Conservation (phyloP, 1,140 invertebrate species). For the Tetramorium parvispinum region DNA sequence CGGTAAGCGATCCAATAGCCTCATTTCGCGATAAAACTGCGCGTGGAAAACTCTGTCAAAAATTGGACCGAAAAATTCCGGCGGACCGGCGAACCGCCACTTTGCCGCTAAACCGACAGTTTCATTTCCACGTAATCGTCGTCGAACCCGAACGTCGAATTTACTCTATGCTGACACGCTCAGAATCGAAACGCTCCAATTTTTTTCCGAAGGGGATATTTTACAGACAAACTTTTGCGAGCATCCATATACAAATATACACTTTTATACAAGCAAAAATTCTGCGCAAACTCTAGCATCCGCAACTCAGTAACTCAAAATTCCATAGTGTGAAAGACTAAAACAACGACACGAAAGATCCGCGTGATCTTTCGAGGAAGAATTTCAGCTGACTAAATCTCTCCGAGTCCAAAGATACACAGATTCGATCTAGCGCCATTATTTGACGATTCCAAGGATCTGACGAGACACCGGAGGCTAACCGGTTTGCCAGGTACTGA, state of each 20-base stretch:
- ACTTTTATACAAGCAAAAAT: neutral
- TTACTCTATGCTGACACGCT: neutral
- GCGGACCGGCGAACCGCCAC: constrained; percentile 32
- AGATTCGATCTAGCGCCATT: neutral
- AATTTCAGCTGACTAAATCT: neutral
- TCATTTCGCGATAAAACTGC: constrained; percentile 50
- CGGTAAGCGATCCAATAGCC: constrained; percentile 53
- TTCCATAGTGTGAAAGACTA: neutral
- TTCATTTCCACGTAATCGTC: constrained; percentile 53
- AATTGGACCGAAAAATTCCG: constrained; percentile 43
- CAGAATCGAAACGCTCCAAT: neutral
- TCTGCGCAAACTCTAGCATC: neutral
- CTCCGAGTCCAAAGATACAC: neutral
- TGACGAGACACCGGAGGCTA: neutral
- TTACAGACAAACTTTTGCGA: neutral
- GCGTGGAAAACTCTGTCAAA: constrained; percentile 43
- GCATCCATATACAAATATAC: neutral
- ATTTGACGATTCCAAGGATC: neutral
- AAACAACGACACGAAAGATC: neutral
- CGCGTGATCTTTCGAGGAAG: neutral
- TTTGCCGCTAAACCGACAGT: constrained; percentile 59
- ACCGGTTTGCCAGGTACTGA: constrained; percentile 62
- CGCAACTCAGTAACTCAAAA: neutral
- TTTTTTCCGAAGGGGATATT: neutral
- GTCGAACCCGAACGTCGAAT: constrained; percentile 33